phyloP scores from a whole-genome alignment of 2,888 invertebrate species.

The Polyommatus iphigenia region DNA sequence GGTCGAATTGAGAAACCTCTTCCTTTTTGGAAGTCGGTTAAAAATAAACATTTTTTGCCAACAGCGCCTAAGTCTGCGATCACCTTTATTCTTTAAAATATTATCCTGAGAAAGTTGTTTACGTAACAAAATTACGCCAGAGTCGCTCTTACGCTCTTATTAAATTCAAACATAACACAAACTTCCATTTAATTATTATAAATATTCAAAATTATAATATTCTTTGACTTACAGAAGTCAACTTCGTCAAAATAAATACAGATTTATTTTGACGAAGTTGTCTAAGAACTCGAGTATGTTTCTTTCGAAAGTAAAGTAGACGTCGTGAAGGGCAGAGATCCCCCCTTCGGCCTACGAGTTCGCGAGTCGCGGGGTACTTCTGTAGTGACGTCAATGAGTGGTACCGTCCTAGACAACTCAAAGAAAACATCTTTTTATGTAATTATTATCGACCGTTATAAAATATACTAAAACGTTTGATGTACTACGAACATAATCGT shows the following conservation, averaged over 20 bases:
- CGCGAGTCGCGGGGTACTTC: background rate
- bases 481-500: too few species aligned
- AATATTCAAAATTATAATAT: background rate
- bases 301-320: constrained; percentile 6
- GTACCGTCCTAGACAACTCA: background rate
- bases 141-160: background rate
- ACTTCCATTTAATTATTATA: background rate
- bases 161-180: background rate
- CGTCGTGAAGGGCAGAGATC: background rate
- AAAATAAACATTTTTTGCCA: too few species aligned
- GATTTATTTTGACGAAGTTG: background rate
- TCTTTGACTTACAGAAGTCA: too few species aligned
- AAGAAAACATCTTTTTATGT: background rate
- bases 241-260: too few species aligned
- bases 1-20: too few species aligned
- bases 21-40: too few species aligned
- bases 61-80: too few species aligned
- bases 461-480: too few species aligned
- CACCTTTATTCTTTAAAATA: too few species aligned
- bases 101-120: background rate
- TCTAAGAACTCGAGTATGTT: background rate
- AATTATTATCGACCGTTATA: background rate
- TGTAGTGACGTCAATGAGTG: background rate
- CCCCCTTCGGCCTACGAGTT: background rate
- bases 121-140: background rate